Conservation (phyloP, 2,113 vertebrate species). For the Passer montanus region DNA sequence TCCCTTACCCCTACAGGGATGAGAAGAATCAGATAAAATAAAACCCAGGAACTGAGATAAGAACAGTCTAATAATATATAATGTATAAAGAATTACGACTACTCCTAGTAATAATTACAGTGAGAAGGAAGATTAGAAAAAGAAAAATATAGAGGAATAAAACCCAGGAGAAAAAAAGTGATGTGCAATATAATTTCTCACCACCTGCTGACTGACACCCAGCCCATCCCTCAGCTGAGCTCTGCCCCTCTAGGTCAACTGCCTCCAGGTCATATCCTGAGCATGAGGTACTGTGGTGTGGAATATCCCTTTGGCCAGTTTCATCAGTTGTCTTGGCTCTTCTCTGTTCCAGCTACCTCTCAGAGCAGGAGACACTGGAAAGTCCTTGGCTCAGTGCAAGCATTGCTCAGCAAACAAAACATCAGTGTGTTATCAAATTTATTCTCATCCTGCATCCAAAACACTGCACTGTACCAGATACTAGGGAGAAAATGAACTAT, state of each 20-base stretch:
- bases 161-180: not conserved
- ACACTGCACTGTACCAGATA: not conserved
- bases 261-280: not conserved
- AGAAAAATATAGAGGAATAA: not conserved
- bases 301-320: not conserved
- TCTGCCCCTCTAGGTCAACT: not conserved
- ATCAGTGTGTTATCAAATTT: not conserved
- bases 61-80: not conserved
- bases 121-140: not conserved
- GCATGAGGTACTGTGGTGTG: not conserved
- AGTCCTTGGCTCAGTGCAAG: not conserved
- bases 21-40: not conserved
- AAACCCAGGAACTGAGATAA: not conserved
- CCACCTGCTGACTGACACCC: not conserved
- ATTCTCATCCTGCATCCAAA: not conserved
- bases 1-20: not conserved
- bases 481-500: not conserved
- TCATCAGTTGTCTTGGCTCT: not conserved
- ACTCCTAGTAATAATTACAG: not conserved
- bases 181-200: not conserved
- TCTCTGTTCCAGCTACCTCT: not conserved
- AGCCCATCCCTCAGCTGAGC: not conserved
- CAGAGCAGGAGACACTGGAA: not conserved
- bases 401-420: not conserved
- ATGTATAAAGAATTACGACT: not conserved